Base-by-base conservation (phyloP, 2,113 vertebrate species). In the Tor tambroides region DNA sequence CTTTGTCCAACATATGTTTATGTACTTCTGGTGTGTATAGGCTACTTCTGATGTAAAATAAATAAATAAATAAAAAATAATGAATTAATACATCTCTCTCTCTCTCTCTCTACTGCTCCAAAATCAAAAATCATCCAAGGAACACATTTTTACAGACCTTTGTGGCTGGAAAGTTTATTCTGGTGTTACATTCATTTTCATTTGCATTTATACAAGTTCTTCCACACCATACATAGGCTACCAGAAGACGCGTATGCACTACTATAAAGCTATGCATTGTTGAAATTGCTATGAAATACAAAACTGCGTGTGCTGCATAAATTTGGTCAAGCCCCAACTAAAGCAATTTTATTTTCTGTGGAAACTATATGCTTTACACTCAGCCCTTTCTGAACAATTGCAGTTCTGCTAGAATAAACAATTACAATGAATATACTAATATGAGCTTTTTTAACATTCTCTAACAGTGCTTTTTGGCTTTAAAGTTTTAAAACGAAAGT, bases 401-500 rank as follows among this genome's bases (percentile, higher is more conserved):
- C 10, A 41, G n/a, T 11, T 38, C 3, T 9, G 32, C 67, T 69
- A 10, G 15, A 30, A 71, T 35, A 30, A 67, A 67, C 63, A 32
- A 67, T 54, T 21, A 35, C 3, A 35, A 51, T 51, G 49, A 35
- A 71, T 11, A 38, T 72, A 23, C 67, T 23, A 5, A 38, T 38
- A 38, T 23, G 1, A 23, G 4, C 32, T 14, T 46, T 35, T 21
- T 28, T 78, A 2, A 56, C 19, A 56, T 75, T 12, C 38, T n/a
- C 8, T 5, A 46, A 28, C 28, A 78, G 19, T 19, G 8, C 10
- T 26, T 76, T 67, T 30, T 67, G 19, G 0, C 19, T 69, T 56
- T 30, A 28, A 59, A 43, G 12, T 19, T 78, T 79, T 81, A 35
- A 83, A 86, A 83, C n/a, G 71, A 80, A 88, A 84, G 69, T 84